Conservation (phyloP, 2,888 invertebrate genomes). For the Galerucella pusilla region DNA sequence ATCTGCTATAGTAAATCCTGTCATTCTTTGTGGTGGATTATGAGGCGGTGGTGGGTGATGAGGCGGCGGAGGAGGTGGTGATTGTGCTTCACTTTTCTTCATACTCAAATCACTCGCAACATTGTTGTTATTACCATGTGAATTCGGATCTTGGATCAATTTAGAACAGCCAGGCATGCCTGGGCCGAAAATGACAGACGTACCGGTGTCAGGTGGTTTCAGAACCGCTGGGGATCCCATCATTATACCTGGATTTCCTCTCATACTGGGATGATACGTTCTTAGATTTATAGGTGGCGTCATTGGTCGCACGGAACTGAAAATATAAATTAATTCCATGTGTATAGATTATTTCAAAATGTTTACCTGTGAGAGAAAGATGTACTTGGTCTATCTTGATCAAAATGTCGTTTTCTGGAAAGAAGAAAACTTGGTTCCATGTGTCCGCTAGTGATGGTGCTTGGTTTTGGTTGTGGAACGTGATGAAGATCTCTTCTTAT, state of each 20-base stretch:
- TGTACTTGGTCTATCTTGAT: slow-evolving; percentile 64
- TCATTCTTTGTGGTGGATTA: slow-evolving; percentile 71
- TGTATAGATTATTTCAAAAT: background rate
- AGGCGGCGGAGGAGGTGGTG: slow-evolving; percentile 59
- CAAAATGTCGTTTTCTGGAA: slow-evolving; percentile 70
- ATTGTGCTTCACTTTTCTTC: slow-evolving; percentile 59
- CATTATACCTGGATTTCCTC: slow-evolving; percentile 51
- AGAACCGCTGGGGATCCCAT: slow-evolving; percentile 52
- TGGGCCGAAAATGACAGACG: slow-evolving; percentile 39
- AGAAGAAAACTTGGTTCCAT: slow-evolving; percentile 68
- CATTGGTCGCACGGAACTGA: slow-evolving; percentile 58
- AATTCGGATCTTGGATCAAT: slow-evolving; percentile 36
- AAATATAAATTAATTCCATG: background rate
- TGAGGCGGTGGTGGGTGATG: slow-evolving; percentile 63
- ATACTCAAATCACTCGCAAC: slow-evolving; percentile 63
- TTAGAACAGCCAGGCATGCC: slow-evolving; percentile 44
- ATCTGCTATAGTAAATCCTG: slow-evolving; percentile 91
- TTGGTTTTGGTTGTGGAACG: slow-evolving; percentile 60
- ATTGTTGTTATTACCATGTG: slow-evolving; percentile 45
- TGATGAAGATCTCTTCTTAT: slow-evolving; percentile 80
- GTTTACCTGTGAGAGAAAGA: slow-evolving; percentile 15
- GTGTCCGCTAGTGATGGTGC: slow-evolving; percentile 64
- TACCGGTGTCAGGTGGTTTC: slow-evolving; percentile 62
- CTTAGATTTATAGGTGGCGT: slow-evolving; percentile 59
- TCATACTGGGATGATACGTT: slow-evolving; percentile 52